A percentile compares a stretch with the other conserved stretches of the same genome.
These are phyloP conservation scores for Brachynemurus nebulosus DNA, from an alignment of 2,888 invertebrate genomes.

Conservation along the genomic window DNA sequence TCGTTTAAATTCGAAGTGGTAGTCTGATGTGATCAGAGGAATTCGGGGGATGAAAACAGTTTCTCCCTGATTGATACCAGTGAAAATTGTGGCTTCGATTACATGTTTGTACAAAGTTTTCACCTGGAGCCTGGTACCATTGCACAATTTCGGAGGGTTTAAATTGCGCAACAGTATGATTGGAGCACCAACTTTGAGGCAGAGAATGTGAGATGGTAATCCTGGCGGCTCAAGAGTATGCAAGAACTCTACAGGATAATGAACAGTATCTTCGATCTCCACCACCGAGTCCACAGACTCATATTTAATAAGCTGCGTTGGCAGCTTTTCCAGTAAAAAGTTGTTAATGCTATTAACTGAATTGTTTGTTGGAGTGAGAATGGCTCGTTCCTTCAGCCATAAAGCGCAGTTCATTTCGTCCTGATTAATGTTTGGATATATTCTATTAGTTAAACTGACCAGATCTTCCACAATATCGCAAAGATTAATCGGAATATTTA, in stretches of 20 bases:
- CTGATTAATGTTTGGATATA: conserved; percentile 1
- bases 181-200: conserved; percentile 16
- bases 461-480: conserved; percentile 6
- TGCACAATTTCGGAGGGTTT: conserved; percentile 18
- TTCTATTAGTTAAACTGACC: conserved; percentile 4
- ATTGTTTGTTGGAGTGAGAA: not conserved
- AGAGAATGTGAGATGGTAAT: conserved; percentile 15
- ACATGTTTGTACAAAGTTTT: conserved; percentile 13
- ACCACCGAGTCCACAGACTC: not conserved
- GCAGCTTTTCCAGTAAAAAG: not conserved
- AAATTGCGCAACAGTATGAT: conserved; percentile 19
- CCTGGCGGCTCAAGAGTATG: conserved; percentile 16
- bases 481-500: conserved; percentile 1
- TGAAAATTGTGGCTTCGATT: conserved; percentile 13
- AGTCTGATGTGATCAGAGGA: conserved; percentile 14
- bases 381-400: not conserved
- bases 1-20: conserved; percentile 17
- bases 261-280: conserved; percentile 5
- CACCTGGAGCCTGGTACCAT: conserved; percentile 18
- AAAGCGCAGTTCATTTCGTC: not conserved
- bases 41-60: conserved; percentile 20
- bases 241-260: conserved; percentile 13
- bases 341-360: not conserved
- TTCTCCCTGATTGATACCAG: conserved; percentile 11
- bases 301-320: not conserved